A percentile compares a stretch with the other conserved stretches of the same genome.
These are phyloP conservation scores for Pinna nobilis DNA, from an alignment of 1,140 invertebrate genomes.

Conservation along the genomic window DNA sequence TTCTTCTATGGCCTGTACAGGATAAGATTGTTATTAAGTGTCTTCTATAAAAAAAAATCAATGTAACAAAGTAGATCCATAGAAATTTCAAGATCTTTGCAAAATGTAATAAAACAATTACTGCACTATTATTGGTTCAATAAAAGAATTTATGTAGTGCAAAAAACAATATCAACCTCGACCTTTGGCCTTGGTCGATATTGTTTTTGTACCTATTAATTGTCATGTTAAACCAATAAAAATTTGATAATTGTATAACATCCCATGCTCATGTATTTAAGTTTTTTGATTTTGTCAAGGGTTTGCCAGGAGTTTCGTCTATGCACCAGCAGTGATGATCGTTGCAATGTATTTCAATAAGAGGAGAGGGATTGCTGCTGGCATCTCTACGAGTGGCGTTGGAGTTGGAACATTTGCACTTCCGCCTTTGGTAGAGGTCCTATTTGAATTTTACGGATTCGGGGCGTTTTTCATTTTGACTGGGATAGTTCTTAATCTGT, in stretches of 20 bases:
- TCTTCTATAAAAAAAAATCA: no score
- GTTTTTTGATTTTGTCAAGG: conserved; percentile 54
- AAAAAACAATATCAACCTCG: no score
- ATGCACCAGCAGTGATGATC: conserved; percentile 67
- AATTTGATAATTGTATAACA: neutral
- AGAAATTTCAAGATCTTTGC: no score
- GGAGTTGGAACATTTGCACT: conserved; percentile 70
- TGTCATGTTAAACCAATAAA: neutral
- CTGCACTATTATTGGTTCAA: no score
- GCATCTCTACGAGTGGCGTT: conserved; percentile 69
- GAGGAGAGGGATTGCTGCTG: conserved; percentile 63
- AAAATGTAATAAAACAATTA: no score
- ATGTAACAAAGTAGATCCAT: no score
- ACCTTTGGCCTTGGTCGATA: no score
- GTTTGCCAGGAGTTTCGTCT: conserved; percentile 66
- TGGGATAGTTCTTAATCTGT: conserved; percentile 38
- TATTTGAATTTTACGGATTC: conserved; percentile 55
- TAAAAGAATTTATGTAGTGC: no score
- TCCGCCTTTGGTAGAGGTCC: conserved; percentile 63
- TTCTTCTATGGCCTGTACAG: no score
- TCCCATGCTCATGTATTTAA: neutral
- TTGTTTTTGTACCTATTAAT: no score
- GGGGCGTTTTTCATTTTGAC: conserved; percentile 46
- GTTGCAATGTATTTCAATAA: conserved; percentile 69
- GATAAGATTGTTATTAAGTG: no score